Evolutionary conservation across 2,888 invertebrate genomes (phyloP).

Genomic region (Microplitis deprimator): DNA sequence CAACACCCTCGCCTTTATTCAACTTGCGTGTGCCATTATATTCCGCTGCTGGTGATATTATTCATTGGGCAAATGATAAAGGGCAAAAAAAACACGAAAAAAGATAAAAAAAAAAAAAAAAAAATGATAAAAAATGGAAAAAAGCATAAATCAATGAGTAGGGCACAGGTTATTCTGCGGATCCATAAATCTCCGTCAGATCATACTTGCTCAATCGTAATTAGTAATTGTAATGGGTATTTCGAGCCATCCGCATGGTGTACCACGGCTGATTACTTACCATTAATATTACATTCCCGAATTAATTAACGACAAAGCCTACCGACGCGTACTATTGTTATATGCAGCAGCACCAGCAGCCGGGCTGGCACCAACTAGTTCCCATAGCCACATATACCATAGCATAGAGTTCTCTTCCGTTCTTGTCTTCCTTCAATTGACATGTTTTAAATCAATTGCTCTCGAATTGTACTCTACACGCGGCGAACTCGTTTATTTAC

Average conservation of each 20-base stretch:
- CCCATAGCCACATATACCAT: background rate
- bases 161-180: background rate
- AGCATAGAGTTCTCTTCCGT: constrained; percentile 17
- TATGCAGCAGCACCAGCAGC: constrained; percentile 46
- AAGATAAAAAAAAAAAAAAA: background rate
- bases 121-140: too few relatives aligned
- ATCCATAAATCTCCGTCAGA: constrained; percentile 49
- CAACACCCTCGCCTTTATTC: constrained; percentile 23
- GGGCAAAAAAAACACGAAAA: background rate
- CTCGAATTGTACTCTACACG: background rate
- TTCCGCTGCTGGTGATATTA: background rate
- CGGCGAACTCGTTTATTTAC: constrained; percentile 18
- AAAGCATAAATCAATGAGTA: constrained; percentile 1
- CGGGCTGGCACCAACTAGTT: constrained; percentile 20
- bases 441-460: constrained; percentile 63
- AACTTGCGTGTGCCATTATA: background rate
- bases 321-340: constrained; percentile 57
- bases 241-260: constrained; percentile 48
- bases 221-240: constrained; percentile 66
- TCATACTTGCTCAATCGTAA: constrained; percentile 54
- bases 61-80: constrained; percentile 11
- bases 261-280: constrained; percentile 65
- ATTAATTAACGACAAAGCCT: constrained; percentile 67
- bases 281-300: constrained; percentile 68
- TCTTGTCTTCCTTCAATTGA: constrained; percentile 51